phyloP scores from a whole-genome alignment of 2,113 vertebrate species.

The Xiphophorus couchianus region DNA sequence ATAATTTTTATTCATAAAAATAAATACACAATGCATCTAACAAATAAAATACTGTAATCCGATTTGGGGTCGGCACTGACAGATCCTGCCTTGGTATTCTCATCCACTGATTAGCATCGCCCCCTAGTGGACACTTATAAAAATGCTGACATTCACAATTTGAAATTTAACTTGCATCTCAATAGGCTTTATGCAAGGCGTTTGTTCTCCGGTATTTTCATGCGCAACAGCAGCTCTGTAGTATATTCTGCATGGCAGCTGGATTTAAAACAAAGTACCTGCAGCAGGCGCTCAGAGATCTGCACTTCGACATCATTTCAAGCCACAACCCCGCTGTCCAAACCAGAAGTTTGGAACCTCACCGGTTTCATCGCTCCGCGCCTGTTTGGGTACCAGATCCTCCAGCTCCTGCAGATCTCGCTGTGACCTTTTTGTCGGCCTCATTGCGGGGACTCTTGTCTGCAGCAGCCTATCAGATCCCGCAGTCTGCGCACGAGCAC shows the following conservation, averaged over 20 bases:
- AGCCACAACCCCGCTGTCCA: neutral
- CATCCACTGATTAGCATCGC: neutral
- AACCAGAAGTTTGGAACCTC: slow-evolving; percentile 2
- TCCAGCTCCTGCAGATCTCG: neutral
- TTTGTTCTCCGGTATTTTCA: neutral
- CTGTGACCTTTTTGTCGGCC: slow-evolving; percentile 36
- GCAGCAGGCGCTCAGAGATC: neutral
- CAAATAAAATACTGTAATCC: neutral
- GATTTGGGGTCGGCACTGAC: neutral
- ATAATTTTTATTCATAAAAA: too few relatives aligned
- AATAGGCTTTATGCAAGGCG: neutral
- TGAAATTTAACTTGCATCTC: neutral
- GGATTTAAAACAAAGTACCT: neutral
- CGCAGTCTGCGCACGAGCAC: neutral
- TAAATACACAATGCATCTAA: neutral
- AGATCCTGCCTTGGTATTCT: neutral
- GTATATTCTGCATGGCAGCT: neutral
- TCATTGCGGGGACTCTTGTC: slow-evolving; percentile 23
- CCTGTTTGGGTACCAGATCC: slow-evolving; percentile 50
- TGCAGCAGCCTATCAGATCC: slow-evolving; percentile 17
- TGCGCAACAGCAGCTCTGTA: neutral
- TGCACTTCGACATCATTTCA: neutral
- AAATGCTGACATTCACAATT: neutral
- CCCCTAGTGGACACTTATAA: neutral
- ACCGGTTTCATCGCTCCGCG: slow-evolving; percentile 43